These are phyloP conservation scores for Drosophila elegans DNA, from an alignment of 1,140 invertebrate species.

Conservation along the genomic window DNA sequence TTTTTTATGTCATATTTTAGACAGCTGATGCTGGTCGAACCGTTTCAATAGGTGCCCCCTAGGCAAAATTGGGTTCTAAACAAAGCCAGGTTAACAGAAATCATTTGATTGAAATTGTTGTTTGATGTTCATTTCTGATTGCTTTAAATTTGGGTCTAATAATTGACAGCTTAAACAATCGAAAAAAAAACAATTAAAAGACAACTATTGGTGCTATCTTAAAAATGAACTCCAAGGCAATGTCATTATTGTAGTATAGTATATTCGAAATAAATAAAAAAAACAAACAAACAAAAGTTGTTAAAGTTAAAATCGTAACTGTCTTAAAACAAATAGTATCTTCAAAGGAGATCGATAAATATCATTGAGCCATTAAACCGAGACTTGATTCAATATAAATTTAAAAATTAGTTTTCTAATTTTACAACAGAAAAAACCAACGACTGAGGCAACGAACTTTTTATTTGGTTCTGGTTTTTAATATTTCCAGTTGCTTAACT, in stretches of 20 bases:
- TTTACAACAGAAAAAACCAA: background rate
- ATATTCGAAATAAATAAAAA: too few relatives aligned
- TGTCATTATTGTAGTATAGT: too few relatives aligned
- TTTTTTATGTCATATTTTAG: slow-evolving; percentile 66
- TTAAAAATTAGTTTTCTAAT: too few relatives aligned
- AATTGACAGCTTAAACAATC: slow-evolving; percentile 32
- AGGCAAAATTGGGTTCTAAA: slow-evolving; percentile 19
- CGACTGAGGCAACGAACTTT: background rate
- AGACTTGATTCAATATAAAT: too few relatives aligned
- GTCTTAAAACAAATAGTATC: too few relatives aligned
- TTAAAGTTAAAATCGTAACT: too few relatives aligned
- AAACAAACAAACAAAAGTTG: too few relatives aligned
- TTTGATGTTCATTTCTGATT: slow-evolving; percentile 31
- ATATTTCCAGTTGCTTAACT: background rate
- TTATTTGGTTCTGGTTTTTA: background rate
- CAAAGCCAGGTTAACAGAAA: slow-evolving; percentile 23
- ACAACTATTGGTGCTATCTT: slow-evolving; percentile 5
- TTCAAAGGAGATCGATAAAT: too few relatives aligned
- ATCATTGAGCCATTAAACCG: too few relatives aligned
- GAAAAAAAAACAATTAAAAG: slow-evolving; percentile 18
- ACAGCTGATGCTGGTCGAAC: slow-evolving; percentile 73
- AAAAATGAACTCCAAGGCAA: background rate
- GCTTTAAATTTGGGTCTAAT: slow-evolving; percentile 43
- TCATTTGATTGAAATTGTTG: slow-evolving; percentile 36
- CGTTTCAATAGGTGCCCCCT: slow-evolving; percentile 54